Base-by-base conservation (phyloP, 2,888 invertebrate genomes). In the Drosophila incognita region DNA sequence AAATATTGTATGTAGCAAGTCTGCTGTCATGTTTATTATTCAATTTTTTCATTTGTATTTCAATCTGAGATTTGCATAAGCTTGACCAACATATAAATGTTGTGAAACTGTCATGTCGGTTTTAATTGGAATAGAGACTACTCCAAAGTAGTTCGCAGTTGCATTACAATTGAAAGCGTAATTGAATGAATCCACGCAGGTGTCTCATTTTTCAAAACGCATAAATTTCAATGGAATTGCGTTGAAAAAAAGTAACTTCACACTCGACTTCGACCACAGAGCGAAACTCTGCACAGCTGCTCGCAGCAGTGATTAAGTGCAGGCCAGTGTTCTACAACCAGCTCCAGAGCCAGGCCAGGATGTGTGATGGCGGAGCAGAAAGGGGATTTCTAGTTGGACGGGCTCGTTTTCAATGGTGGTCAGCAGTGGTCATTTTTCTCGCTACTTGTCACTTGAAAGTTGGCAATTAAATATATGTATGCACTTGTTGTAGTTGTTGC, bases 241-340 rank as follows among this genome's bases (percentile, higher is more conserved):
- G 35, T 52, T 61, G 2, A 66, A 70, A 62, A 54, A 76, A 53
- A 54, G 40, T 38, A 58, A 49, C 51, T 35, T 51, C 57, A 53
- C 59, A 56, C 64, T 57, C 42, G 53, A 48, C 59, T 54, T n/a
- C 62, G 52, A 78, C 77, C 79, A 69, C 69, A 77, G 68, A 53
- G 67, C 62, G 59, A 62, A 54, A 62, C 57, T 49, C 56, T 31
- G 69, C 71, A 74, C 85, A 79, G 82, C 82, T 89, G 89, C 70
- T 74, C 69, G 54, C 59, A 77, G 81, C 90, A 86, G 83, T 87
- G 89, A 90, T 90, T 90, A 89, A 89, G 89, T 90, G 83, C 75
- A 73, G 60, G 59, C 24, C 15, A 21, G 46, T 4, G 46, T 7
- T 21, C 13, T 21, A 21, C 21, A 46, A 13, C 15, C 31, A 24